These are phyloP conservation scores for Spinus pinus DNA, from an alignment of 2,797 vertebrate genomes.

Conservation along the genomic window DNA sequence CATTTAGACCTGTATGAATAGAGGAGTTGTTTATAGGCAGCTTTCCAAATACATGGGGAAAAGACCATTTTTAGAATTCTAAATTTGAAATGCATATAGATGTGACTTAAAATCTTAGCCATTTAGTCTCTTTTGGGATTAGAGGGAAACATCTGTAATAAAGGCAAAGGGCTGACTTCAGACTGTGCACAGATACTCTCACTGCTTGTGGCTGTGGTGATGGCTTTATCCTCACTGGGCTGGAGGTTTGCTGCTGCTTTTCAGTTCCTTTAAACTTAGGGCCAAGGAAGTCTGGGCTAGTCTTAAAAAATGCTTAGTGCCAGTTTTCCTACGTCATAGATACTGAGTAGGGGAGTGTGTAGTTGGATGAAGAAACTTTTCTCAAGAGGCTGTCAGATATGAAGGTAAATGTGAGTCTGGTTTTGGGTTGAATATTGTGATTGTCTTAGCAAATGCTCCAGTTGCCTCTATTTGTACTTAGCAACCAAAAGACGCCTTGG, in stretches of 20 bases:
- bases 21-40: constrained; percentile 8
- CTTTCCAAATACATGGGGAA: not conserved
- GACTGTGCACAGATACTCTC: not conserved
- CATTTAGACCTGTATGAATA: not conserved
- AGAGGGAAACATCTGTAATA: not conserved
- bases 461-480: not conserved
- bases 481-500: not conserved
- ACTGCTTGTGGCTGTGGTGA: not conserved
- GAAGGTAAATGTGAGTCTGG: not conserved
- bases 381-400: not conserved
- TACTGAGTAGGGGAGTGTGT: not conserved
- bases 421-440: not conserved
- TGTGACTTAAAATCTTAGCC: not conserved
- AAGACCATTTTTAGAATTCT: not conserved
- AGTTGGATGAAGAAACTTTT: not conserved
- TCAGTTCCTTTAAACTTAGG: not conserved
- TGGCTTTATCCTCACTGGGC: not conserved
- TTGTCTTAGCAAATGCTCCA: not conserved
- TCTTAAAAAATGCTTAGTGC: not conserved
- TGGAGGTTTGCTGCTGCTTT: not conserved
- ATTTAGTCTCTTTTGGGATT: not conserved
- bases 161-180: not conserved
- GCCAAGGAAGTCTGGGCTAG: not conserved
- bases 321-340: not conserved
- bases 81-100: not conserved